Percentiles rank a stretch among this genome's conserved stretches.
Evolutionary conservation across 2,888 invertebrate genomes (phyloP).

Genomic region (Perithous albicinctus): DNA sequence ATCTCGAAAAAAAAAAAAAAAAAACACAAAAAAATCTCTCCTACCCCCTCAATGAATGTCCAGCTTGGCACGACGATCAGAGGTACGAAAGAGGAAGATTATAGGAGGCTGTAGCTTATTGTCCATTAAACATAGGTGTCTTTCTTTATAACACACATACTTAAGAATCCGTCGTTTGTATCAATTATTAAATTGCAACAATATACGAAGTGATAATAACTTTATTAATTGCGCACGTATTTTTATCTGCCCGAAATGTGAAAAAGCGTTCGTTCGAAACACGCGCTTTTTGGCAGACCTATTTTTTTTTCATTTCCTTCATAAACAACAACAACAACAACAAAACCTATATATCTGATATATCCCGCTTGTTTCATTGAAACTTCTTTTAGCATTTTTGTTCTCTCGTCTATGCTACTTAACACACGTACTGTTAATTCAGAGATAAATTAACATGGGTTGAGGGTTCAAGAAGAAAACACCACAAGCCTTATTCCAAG

Average conservation of each 20-base stretch:
- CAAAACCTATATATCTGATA: background rate
- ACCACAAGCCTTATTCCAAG: conserved; percentile 62
- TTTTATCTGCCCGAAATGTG: conserved; percentile 23
- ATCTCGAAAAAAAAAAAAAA: no score
- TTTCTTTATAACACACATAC: conserved; percentile 48
- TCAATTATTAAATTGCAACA: conserved; percentile 48
- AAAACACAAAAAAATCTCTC: conserved; percentile 29
- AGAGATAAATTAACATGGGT: conserved; percentile 40
- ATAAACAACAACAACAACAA: no score
- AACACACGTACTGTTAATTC: conserved; percentile 25
- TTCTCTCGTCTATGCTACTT: conserved; percentile 19
- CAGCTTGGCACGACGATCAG: conserved; percentile 41
- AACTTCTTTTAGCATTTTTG: conserved; percentile 35
- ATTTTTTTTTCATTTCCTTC: conserved; percentile 27
- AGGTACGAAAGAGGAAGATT: conserved; percentile 42
- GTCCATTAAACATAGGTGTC: conserved; percentile 61
- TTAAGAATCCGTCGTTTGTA: conserved; percentile 59
- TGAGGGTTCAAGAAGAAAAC: conserved; percentile 48
- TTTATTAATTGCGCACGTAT: conserved; percentile 32
- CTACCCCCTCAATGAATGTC: conserved; percentile 31
- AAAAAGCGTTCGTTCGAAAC: conserved; percentile 12
- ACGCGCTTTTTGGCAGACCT: conserved; percentile 15
- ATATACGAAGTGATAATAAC: conserved; percentile 59
- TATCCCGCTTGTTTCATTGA: conserved; percentile 15
- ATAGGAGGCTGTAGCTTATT: conserved; percentile 59